Conservation (phyloP, 2,113 vertebrate species). For the Paraplagusia blochii region DNA sequence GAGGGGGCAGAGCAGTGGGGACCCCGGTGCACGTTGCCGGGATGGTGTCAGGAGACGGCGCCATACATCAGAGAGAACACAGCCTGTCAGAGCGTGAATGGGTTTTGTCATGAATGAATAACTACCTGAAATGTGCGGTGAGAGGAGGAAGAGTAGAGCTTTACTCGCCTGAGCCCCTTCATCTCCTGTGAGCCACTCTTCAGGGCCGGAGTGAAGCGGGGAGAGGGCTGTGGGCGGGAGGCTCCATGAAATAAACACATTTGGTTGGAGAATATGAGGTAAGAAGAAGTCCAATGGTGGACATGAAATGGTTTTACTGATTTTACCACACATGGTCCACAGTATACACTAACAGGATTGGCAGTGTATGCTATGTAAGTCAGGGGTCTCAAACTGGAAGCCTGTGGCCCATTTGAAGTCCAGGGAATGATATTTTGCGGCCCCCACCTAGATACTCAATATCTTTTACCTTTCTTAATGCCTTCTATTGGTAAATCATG, state of each 20-base stretch:
- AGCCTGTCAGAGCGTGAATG: conserved; percentile 76
- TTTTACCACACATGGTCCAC: too few relatives aligned
- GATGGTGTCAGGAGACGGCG: conserved; percentile 61
- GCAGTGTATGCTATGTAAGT: too few relatives aligned
- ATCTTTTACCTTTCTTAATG: too few relatives aligned
- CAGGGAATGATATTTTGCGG: too few relatives aligned
- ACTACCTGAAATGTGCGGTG: conserved; percentile 68
- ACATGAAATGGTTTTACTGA: too few relatives aligned
- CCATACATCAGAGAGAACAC: conserved; percentile 72
- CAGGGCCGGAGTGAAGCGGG: conserved; percentile 38
- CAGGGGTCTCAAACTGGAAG: too few relatives aligned
- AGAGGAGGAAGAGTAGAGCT: conserved; percentile 64
- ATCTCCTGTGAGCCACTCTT: conserved; percentile 72
- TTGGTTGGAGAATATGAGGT: conserved; percentile 35
- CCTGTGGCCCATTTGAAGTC: too few relatives aligned
- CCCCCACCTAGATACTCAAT: too few relatives aligned
- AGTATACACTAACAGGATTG: too few relatives aligned
- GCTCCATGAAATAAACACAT: conserved; percentile 62
- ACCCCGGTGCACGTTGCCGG: conserved; percentile 33
- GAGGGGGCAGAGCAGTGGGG: conserved; percentile 19
- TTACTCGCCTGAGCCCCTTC: conserved; percentile 71
- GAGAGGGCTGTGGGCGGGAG: conserved; percentile 1
- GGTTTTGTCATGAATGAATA: conserved; percentile 82
- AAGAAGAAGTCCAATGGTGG: not conserved
- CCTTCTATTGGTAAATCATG: too few relatives aligned